phyloP scores from a whole-genome alignment of 2,888 invertebrate genomes.

The Chloroclystis v-ata region DNA sequence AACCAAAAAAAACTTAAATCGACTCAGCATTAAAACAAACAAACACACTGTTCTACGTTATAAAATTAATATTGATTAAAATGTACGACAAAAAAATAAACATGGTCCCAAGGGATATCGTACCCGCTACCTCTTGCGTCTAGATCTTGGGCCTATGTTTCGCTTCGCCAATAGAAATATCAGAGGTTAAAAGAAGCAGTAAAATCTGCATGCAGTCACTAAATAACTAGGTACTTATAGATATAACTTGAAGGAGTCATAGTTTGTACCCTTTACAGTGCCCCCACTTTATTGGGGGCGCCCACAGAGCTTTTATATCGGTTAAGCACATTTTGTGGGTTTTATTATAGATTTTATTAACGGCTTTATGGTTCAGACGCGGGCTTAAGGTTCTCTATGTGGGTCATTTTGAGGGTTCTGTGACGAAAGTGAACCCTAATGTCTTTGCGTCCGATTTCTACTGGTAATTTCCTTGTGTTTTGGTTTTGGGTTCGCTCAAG shows the following conservation, averaged over 20 bases:
- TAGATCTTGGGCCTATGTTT: no score
- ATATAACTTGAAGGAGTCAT: constrained; percentile 20
- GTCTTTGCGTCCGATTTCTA: neutral
- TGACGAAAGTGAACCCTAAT: neutral
- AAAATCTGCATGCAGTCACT: no score
- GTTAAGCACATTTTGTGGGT: constrained; percentile 32
- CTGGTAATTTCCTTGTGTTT: neutral
- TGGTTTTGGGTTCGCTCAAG: no score
- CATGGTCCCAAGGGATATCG: no score
- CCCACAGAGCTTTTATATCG: constrained; percentile 30
- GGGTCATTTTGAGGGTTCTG: constrained; percentile 20
- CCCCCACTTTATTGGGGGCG: constrained; percentile 25
- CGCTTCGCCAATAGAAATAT: no score
- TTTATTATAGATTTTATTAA: constrained; percentile 34
- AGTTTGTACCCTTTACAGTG: constrained; percentile 19
- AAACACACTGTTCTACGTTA: no score
- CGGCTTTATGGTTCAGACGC: constrained; percentile 30
- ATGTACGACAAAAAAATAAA: no score
- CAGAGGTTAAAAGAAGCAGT: no score
- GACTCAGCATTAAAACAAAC: no score
- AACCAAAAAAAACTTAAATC: no score
- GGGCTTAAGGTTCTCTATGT: constrained; percentile 23
- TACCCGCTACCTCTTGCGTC: no score
- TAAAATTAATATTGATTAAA: no score
- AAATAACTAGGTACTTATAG: constrained; percentile 5